Conservation (phyloP, 2,797 vertebrate species). For the Lycodopsis pacificus region DNA sequence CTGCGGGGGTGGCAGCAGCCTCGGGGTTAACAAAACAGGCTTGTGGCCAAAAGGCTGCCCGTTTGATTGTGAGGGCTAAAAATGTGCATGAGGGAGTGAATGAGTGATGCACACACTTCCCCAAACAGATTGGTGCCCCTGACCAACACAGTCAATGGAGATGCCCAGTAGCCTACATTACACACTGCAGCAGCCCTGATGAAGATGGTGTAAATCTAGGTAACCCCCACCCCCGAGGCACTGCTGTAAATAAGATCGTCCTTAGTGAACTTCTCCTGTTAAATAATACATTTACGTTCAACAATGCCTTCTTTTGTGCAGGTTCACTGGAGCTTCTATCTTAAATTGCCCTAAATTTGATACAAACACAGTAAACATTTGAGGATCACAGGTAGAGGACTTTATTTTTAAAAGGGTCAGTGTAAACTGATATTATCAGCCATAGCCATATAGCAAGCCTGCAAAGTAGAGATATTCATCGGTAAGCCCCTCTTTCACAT, state of each 20-base stretch:
- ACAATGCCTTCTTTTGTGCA: constrained; percentile 19
- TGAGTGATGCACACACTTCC: constrained; percentile 11
- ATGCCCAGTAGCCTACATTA: constrained; percentile 12
- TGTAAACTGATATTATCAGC: neutral
- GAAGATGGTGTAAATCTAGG: constrained; percentile 57
- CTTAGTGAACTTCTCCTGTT: constrained; percentile 44
- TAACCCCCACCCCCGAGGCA: constrained; percentile 45
- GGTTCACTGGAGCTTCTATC: neutral
- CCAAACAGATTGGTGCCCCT: constrained; percentile 15
- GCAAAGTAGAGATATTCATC: neutral
- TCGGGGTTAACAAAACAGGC: constrained; percentile 30
- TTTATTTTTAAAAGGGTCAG: neutral
- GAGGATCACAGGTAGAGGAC: neutral
- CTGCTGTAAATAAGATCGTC: constrained; percentile 56
- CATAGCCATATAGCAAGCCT: neutral
- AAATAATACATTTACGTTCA: constrained; percentile 51
- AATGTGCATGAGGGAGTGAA: constrained; percentile 15
- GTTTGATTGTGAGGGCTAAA: constrained; percentile 33
- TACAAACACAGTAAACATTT: neutral
- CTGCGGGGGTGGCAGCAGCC: constrained; percentile 36
- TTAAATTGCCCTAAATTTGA: neutral
- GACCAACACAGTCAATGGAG: constrained; percentile 6
- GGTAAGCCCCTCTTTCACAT: no score
- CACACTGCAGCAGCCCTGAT: neutral
- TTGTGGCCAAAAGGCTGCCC: constrained; percentile 30